phyloP scores from a whole-genome alignment of 2,113 vertebrate species.

The Apodemus speciosus region DNA sequence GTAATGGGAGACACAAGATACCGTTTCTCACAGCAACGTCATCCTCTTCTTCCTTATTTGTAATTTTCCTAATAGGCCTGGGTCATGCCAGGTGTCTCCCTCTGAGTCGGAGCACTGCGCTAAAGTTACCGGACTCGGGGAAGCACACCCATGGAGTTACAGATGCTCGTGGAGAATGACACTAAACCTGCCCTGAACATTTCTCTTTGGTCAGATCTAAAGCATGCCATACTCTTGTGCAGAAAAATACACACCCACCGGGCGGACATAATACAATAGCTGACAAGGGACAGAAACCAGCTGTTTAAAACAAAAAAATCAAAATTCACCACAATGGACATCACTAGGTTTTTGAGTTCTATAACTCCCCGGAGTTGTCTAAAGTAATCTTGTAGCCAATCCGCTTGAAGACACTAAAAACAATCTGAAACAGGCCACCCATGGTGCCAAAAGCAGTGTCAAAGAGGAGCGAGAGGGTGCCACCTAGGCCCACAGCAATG shows the following conservation, averaged over 20 bases:
- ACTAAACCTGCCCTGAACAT: not conserved
- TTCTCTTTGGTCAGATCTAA: not conserved
- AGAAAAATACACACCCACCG: slow-evolving; percentile 32
- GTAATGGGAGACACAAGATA: not conserved
- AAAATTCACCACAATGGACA: not conserved
- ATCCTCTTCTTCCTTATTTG: not conserved
- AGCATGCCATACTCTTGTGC: slow-evolving; percentile 28
- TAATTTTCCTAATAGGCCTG: not conserved
- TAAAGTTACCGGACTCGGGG: not conserved
- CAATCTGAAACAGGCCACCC: slow-evolving; percentile 79
- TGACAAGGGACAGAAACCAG: slow-evolving; percentile 45
- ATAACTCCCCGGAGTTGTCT: slow-evolving; percentile 77
- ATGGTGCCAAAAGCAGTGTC: slow-evolving; percentile 79
- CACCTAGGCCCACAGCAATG: slow-evolving; percentile 80
- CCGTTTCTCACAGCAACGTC: not conserved
- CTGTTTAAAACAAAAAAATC: not conserved
- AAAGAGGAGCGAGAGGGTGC: slow-evolving; percentile 76
- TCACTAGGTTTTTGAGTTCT: slow-evolving; percentile 14
- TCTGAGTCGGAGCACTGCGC: not conserved
- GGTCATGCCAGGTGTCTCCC: not conserved
- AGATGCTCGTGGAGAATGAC: not conserved
- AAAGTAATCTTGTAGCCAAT: slow-evolving; percentile 81
- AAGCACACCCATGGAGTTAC: not conserved
- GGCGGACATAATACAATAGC: not conserved
- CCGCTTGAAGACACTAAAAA: slow-evolving; percentile 74